Conservation (phyloP, 2,797 vertebrate genomes). For the Moxostoma hubbsi region DNA sequence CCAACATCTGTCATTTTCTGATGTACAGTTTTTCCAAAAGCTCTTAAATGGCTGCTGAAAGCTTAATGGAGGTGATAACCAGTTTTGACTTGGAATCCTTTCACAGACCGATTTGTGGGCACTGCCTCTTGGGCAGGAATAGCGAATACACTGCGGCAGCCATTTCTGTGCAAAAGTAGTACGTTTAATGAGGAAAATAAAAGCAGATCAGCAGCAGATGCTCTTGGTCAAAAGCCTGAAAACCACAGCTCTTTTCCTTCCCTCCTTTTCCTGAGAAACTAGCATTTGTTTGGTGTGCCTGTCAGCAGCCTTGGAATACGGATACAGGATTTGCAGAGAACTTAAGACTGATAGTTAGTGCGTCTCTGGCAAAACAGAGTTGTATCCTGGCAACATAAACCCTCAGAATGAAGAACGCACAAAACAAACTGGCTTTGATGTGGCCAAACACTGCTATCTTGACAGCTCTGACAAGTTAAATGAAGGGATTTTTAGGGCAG, state of each 20-base stretch:
- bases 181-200: constrained; percentile 71
- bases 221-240: constrained; percentile 58
- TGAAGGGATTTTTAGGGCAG: constrained; percentile 54
- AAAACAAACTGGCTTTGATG: constrained; percentile 59
- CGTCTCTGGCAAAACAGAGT: constrained; percentile 18
- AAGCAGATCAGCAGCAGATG: constrained; percentile 76
- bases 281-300: constrained; percentile 63
- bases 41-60: constrained; percentile 74
- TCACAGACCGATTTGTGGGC: constrained; percentile 57
- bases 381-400: constrained; percentile 18
- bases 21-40: constrained; percentile 52
- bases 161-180: constrained; percentile 54
- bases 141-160: constrained; percentile 58
- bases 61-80: constrained; percentile 74
- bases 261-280: constrained; percentile 58
- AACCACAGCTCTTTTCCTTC: constrained; percentile 58
- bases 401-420: constrained; percentile 55
- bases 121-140: constrained; percentile 51
- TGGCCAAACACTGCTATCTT: not conserved
- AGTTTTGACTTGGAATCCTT: constrained; percentile 62
- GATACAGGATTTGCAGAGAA: constrained; percentile 65
- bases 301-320: constrained; percentile 68
- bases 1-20: constrained; percentile 51
- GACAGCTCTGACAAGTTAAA: constrained; percentile 53
- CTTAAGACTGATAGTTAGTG: constrained; percentile 64